These are phyloP conservation scores for Monochamus alternatus DNA, from an alignment of 2,888 invertebrate genomes.

Conservation along the genomic window DNA sequence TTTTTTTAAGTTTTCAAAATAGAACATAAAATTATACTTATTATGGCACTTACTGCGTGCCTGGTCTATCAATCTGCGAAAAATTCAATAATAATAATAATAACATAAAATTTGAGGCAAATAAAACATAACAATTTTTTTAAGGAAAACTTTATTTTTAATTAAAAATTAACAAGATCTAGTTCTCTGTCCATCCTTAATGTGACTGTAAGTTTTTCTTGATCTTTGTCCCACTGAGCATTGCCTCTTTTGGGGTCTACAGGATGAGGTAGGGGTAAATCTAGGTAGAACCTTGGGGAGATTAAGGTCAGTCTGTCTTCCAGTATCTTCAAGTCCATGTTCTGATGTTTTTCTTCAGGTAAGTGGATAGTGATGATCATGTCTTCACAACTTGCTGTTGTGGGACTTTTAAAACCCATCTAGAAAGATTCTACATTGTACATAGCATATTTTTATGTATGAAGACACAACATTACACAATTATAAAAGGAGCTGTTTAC, in stretches of 20 bases:
- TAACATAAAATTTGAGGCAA: too few species aligned
- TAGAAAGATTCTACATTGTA: constrained; percentile 43
- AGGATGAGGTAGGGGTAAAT: constrained; percentile 85
- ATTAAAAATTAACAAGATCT: constrained; percentile 90
- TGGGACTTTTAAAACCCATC: constrained; percentile 64
- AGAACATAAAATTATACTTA: too few species aligned
- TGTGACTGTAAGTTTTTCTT: constrained; percentile 80
- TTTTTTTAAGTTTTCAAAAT: too few species aligned
- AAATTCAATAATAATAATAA: too few species aligned
- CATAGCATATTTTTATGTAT: too few species aligned
- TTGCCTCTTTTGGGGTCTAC: constrained; percentile 87
- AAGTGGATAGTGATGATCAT: constrained; percentile 85
- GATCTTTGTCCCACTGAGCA: constrained; percentile 84
- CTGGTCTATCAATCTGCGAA: too few species aligned
- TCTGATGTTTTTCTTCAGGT: constrained; percentile 83
- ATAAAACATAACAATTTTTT: neutral
- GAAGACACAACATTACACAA: too few species aligned
- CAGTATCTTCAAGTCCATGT: constrained; percentile 82
- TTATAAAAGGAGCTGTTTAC: constrained; percentile 67
- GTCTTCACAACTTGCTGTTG: constrained; percentile 76
- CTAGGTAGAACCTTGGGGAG: constrained; percentile 79
- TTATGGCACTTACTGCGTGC: too few species aligned
- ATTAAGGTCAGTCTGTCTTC: constrained; percentile 76
- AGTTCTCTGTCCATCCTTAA: constrained; percentile 85
- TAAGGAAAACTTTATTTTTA: neutral